These are phyloP conservation scores for Dugesia japonica DNA, from an alignment of 2,888 invertebrate species.

Conservation along the genomic window DNA sequence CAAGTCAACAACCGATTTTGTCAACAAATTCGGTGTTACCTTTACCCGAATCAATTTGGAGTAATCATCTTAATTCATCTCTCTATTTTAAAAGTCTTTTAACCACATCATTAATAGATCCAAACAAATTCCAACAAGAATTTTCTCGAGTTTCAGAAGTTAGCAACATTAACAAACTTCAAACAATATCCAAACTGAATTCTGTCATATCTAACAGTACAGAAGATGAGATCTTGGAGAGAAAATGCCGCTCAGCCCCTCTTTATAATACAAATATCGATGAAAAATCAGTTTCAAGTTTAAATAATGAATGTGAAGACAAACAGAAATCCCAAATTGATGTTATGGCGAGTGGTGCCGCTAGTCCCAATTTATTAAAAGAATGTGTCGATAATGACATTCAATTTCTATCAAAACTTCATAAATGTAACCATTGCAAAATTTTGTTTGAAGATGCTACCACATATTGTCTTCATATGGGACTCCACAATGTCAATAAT, in stretches of 20 bases:
- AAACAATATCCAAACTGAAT: neutral
- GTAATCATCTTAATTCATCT: neutral
- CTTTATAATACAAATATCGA: neutral
- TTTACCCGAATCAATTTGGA: neutral
- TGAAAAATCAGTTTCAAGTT: constrained; percentile 1
- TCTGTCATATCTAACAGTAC: neutral
- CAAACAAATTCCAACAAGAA: constrained; percentile 17
- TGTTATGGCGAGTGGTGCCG: neutral
- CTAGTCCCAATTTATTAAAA: neutral
- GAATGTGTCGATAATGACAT: constrained; percentile 20
- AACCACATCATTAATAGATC: neutral
- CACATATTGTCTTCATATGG: constrained; percentile 85
- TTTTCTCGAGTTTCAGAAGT: neutral
- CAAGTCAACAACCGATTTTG: constrained; percentile 20
- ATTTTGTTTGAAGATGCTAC: constrained; percentile 88
- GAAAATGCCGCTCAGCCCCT: neutral
- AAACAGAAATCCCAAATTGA: constrained; percentile 27
- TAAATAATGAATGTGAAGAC: constrained; percentile 20
- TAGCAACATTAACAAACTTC: neutral
- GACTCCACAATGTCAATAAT: constrained; percentile 86
- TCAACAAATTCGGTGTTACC: neutral
- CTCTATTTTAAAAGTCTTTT: constrained; percentile 9
- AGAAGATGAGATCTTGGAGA: neutral
- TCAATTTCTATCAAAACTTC: neutral
- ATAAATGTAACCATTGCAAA: constrained; percentile 58